Conservation (phyloP, 2,113 vertebrate genomes). For the Pseudorasbora parva region DNA sequence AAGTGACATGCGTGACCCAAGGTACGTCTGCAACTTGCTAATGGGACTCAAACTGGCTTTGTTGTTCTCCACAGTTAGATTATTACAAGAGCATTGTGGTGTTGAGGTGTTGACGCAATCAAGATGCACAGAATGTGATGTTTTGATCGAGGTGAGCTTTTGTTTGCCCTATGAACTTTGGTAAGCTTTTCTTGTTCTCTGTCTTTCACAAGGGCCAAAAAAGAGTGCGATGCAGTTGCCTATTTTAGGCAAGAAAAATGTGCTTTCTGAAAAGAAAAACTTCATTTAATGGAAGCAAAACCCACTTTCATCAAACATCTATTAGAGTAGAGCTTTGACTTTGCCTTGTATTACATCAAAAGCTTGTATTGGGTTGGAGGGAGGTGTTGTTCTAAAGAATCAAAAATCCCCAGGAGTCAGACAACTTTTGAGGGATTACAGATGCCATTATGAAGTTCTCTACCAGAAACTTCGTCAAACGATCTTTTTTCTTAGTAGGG, state of each 20-base stretch:
- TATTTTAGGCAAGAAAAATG: not conserved
- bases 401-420: conserved; percentile 19
- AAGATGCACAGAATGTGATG: not conserved
- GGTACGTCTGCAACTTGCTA: not conserved
- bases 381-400: conserved; percentile 24
- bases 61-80: not conserved
- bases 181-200: not conserved
- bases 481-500: conserved; percentile 28
- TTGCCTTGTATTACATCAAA: not conserved
- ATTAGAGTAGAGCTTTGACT: not conserved
- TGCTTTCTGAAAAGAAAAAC: not conserved
- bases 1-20: not conserved
- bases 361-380: not conserved
- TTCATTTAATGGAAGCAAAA: not conserved
- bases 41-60: not conserved
- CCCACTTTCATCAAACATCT: conserved; percentile 19
- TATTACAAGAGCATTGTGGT: not conserved
- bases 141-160: not conserved
- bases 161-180: conserved; percentile 2
- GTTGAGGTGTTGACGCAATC: not conserved
- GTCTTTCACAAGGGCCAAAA: not conserved
- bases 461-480: conserved; percentile 35
- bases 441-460: not conserved
- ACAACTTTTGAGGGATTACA: conserved; percentile 23
- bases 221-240: not conserved